Conservation (phyloP, 2,888 invertebrate species). For the Eristalis arbustorum region DNA sequence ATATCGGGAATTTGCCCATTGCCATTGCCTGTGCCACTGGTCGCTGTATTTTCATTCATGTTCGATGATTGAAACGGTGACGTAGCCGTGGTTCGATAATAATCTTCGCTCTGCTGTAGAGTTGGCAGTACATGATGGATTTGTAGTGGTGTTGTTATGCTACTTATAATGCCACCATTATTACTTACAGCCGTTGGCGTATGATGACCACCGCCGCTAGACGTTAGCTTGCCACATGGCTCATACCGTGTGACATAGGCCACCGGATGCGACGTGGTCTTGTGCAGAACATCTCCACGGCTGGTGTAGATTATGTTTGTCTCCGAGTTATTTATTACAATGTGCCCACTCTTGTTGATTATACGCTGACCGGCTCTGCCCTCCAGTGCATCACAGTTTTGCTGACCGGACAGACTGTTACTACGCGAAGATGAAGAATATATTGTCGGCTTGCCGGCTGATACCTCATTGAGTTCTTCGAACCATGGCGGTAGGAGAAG, state of each 20-base stretch:
- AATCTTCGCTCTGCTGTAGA: constrained; percentile 79
- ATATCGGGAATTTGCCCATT: constrained; percentile 75
- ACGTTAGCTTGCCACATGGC: constrained; percentile 73
- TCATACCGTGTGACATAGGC: constrained; percentile 77
- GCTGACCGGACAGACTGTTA: constrained; percentile 53
- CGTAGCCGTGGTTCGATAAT: constrained; percentile 82
- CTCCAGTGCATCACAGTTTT: constrained; percentile 46
- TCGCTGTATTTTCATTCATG: constrained; percentile 62
- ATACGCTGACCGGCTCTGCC: constrained; percentile 52
- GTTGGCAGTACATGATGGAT: constrained; percentile 79
- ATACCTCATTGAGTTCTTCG: constrained; percentile 92
- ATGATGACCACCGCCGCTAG: constrained; percentile 66
- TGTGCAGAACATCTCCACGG: constrained; percentile 60
- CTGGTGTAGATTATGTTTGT: constrained; percentile 73
- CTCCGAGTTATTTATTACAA: constrained; percentile 71
- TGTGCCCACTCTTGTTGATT: constrained; percentile 65
- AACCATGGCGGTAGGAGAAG: constrained; percentile 97
- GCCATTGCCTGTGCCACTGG: constrained; percentile 55
- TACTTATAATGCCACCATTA: constrained; percentile 61
- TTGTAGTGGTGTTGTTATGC: constrained; percentile 74
- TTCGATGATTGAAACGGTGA: constrained; percentile 81
- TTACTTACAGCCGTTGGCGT: constrained; percentile 66
- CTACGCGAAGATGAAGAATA: constrained; percentile 49
- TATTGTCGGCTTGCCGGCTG: constrained; percentile 72
- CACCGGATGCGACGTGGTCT: constrained; percentile 66